Evolutionary conservation across 1,140 invertebrate genomes (phyloP).

Genomic region (Melitaea cinxia): DNA sequence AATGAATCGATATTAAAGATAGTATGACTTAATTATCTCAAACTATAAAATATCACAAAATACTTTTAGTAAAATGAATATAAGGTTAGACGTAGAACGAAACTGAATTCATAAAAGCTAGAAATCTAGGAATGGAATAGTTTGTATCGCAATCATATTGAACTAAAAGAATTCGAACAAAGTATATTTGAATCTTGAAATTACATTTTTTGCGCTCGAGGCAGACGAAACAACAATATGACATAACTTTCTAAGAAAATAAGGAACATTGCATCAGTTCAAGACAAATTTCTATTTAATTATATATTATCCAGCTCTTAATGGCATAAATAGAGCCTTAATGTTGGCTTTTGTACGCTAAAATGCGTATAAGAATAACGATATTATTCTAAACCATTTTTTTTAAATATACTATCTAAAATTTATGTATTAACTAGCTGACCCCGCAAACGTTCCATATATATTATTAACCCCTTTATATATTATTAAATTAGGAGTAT

Average conservation of each 20-base stretch:
- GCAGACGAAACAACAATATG: not conserved
- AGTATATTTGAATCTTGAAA: not conserved
- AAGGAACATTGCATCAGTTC: conserved; percentile 2
- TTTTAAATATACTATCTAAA: no score
- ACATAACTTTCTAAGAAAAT: not conserved
- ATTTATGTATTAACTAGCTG: no score
- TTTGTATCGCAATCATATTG: conserved; percentile 7
- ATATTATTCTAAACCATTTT: no score
- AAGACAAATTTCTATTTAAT: not conserved
- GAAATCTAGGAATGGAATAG: no score
- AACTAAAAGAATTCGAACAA: not conserved
- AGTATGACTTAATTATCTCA: no score
- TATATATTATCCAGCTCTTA: not conserved
- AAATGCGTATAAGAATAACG: no score
- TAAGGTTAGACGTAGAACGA: not conserved
- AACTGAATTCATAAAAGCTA: not conserved
- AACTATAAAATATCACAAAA: not conserved
- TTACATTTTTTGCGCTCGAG: conserved; percentile 7
- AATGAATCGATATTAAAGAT: no score
- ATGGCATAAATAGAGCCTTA: not conserved
- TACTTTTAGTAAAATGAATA: not conserved
- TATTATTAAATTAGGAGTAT: no score
- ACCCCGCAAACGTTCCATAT: no score
- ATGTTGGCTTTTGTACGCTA: not conserved
- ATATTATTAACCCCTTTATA: no score